A percentile compares a stretch with the other conserved stretches of the same genome.
These are phyloP conservation scores for Boleophthalmus pectinirostris DNA, from an alignment of 2,113 vertebrate genomes.

Conservation along the genomic window DNA sequence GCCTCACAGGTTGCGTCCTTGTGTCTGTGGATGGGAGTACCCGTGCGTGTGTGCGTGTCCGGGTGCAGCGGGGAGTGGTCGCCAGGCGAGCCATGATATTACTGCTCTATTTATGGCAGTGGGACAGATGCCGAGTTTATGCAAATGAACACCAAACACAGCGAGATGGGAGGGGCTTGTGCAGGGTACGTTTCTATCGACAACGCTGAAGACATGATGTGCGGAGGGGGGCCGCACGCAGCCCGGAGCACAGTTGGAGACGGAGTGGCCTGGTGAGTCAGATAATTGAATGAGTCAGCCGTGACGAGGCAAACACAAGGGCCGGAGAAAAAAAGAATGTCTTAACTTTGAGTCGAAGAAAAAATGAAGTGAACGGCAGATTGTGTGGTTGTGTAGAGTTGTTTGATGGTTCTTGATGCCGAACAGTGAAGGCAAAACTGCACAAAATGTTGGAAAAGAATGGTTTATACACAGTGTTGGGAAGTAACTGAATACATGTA, in stretches of 20 bases:
- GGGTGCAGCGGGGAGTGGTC: constrained; percentile 15
- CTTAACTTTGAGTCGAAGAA: constrained; percentile 33
- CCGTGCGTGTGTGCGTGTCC: constrained; percentile 20
- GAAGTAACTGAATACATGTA: too few species aligned
- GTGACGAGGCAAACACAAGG: constrained; percentile 51
- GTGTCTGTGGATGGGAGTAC: constrained; percentile 28
- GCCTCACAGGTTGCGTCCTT: constrained; percentile 49
- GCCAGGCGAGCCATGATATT: constrained; percentile 14
- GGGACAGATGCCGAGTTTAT: constrained; percentile 68
- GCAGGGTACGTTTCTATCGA: constrained; percentile 3
- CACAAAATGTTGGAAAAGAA: not conserved
- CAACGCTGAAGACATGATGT: not conserved
- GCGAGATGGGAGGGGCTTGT: constrained; percentile 27
- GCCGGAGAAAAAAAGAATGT: constrained; percentile 18
- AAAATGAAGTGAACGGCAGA: constrained; percentile 1
- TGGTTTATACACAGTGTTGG: too few species aligned
- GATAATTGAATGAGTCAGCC: constrained; percentile 76
- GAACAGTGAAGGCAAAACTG: not conserved
- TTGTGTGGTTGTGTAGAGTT: not conserved
- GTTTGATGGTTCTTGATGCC: not conserved
- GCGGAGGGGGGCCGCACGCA: constrained; percentile 38
- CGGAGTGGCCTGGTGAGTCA: constrained; percentile 70
- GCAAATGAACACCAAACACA: constrained; percentile 52
- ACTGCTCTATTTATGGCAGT: constrained; percentile 49
- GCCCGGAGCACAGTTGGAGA: constrained; percentile 59